phyloP scores from a whole-genome alignment of 2,797 vertebrate species.

The Mergus octosetaceus region DNA sequence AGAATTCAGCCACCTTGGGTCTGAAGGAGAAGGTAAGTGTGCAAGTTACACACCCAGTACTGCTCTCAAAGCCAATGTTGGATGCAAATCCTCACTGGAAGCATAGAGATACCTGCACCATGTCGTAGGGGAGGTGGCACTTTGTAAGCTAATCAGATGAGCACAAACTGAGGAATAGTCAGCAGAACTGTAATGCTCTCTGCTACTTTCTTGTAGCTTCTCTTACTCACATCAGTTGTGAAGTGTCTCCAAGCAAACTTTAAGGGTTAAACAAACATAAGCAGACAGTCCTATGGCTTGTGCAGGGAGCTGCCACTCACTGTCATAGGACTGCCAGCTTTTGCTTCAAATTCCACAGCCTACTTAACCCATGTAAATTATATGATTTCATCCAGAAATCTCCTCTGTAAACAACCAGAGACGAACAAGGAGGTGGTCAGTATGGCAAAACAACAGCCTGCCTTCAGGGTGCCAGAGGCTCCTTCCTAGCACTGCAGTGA shows the following conservation, averaged over 20 bases:
- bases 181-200: background rate
- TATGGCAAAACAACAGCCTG: background rate
- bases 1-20: background rate
- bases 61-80: background rate
- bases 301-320: background rate
- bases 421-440: background rate
- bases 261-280: background rate
- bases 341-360: background rate
- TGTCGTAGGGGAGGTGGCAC: background rate
- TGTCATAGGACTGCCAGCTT: background rate
- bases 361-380: background rate
- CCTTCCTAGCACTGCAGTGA: background rate
- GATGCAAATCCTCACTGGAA: background rate
- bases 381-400: background rate
- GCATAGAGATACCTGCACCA: accelerated
- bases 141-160: background rate
- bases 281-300: no score
- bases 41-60: no score
- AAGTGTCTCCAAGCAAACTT: background rate
- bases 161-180: background rate
- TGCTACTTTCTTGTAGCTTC: background rate
- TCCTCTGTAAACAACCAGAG: background rate
- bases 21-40: background rate
- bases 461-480: background rate
- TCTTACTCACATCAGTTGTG: background rate